Conservation (phyloP, 2,113 vertebrate genomes). For the Carettochelys insculpta region DNA sequence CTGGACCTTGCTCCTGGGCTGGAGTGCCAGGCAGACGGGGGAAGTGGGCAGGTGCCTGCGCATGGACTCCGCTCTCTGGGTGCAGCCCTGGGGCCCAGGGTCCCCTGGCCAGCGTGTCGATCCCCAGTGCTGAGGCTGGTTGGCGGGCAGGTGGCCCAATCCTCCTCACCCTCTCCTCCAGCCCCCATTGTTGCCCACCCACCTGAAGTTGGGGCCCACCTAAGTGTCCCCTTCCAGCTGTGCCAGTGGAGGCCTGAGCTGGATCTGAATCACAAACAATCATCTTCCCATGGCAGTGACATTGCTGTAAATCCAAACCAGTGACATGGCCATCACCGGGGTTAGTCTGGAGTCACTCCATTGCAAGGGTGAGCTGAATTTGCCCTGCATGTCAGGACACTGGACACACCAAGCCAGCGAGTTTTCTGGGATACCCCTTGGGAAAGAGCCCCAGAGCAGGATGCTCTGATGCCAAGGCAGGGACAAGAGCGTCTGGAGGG, state of each 20-base stretch:
- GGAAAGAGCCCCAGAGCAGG: background rate
- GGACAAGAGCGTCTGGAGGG: background rate
- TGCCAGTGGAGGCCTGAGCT: background rate
- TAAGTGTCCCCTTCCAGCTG: too few species aligned
- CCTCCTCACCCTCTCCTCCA: too few species aligned
- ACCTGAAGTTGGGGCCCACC: too few species aligned
- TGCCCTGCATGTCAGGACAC: background rate
- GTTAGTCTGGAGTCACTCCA: background rate
- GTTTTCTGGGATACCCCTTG: background rate
- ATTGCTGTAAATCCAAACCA: background rate
- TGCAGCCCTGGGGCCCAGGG: too few species aligned
- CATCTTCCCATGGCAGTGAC: background rate
- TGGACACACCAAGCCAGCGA: background rate
- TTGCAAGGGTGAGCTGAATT: background rate
- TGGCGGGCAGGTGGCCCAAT: too few species aligned
- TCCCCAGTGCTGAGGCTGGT: too few species aligned
- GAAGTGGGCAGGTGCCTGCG: too few species aligned
- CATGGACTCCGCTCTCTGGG: too few species aligned
- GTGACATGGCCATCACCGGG: background rate
- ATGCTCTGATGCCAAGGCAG: background rate
- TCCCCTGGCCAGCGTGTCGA: too few species aligned
- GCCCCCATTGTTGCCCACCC: too few species aligned
- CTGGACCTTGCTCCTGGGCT: too few species aligned
- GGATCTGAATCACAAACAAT: background rate
- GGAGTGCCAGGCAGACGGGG: too few species aligned